Base-by-base conservation (phyloP, 2,888 invertebrate genomes). In the Catocala nupta region DNA sequence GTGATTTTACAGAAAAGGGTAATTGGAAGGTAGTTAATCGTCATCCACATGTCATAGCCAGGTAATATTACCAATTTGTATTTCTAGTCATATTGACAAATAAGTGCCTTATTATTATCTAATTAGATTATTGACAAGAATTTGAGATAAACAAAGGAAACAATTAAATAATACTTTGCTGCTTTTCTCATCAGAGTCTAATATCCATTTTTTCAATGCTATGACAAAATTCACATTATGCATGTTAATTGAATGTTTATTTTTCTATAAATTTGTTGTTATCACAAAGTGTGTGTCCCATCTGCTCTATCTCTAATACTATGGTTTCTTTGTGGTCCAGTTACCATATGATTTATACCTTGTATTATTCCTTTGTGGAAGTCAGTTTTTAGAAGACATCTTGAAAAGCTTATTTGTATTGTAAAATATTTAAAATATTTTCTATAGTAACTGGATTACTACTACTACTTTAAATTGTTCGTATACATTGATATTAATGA, bases 21-120 rank as follows among this genome's bases (percentile, higher is more conserved):
- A 89, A 85, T 70, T 91, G 90, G 91, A 92, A 91, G 81, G 80
- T 90, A 48, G 75, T 87, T 36, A 92, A 92, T 80, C 85, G 93
- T 39, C 90, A 94, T 73, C 95, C 95, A 50, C 95, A 95, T 84
- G 94, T 95, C 33, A 95, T 95, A 73, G 95, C 95, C 63, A 95
- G 95, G 95, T 95, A 92, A 82, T 60, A 44, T 25, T 36, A 42
- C 48, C 12, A 60, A n/a, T 36, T 43, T 42, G 1, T 39, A 8
- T 4, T 60, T 36, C 66, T 69, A n/a, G 13, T 33, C 39, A 66
- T 6, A 61, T 63, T 62, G 57, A 50, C n/a, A 7, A 25, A 13
- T 9, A 39, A 39, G 36, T 39, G 36, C 36, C 36, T 39, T 0
- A 34, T 34, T 34, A 6, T n/a, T 51, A 51, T 12, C n/a, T 36